Base-by-base conservation (phyloP, 2,113 vertebrate species). In the Desmodus rotundus region DNA sequence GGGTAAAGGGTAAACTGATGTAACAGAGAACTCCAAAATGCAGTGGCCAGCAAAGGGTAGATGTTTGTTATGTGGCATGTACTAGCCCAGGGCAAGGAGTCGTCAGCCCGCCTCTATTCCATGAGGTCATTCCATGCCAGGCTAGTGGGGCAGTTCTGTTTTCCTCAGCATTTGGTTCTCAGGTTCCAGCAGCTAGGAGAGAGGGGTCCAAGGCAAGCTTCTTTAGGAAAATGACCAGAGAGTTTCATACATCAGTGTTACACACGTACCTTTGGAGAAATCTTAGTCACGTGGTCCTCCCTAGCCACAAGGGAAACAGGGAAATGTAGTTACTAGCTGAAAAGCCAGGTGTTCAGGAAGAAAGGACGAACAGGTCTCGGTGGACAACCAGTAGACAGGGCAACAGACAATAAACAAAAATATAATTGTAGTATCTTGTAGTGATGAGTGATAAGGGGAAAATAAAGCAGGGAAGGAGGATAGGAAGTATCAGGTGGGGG, bases 211-310 rank as follows among this genome's bases (percentile, higher is more conserved):
- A 38, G 81, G 43, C 38, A 83, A 52, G 16, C 38, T 63, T 95
- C 72, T 96, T 96, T 88, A 93, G 65, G 70, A 93, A 94, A 63
- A 77, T 87, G 81, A 80, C 33, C 10, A 47, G 56, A 38, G 74
- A 84, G 56, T 94, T 87, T 63, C 65, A 85, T 14, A 52, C 20
- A 50, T 83, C 65, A n/a, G 22, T 83, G 11, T 91, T 91, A 87
- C 15, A 87, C 20, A 76, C 17, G 68, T 38, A 24, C 38, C 50
- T 70, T 63, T 85, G 68, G 22, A 50, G 67, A 50, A 70, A 88
- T 91, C 33, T 56, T 88, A 81, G 78, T 54, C 43, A n/a, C 2
- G 2, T 84, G 33, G 36, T 11, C 28, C 41, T 76, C 43, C 22
- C 41, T 70, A 14, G 56, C 3, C 65, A 52, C 43, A 84, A 52